phyloP scores from a whole-genome alignment of 2,113 vertebrate species.

The Ailuropoda melanoleuca region DNA sequence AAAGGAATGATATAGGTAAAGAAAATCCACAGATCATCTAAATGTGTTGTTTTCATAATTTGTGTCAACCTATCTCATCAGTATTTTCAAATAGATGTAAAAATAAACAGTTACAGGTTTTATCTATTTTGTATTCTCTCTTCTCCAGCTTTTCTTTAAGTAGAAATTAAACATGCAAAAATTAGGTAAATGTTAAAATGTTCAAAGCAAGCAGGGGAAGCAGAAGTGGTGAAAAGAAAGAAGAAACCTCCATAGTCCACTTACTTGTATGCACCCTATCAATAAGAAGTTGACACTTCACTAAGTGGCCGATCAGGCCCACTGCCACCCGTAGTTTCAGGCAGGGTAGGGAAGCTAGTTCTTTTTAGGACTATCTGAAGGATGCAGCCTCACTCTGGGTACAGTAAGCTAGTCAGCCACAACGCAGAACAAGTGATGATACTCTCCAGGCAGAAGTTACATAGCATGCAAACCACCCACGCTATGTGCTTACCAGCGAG shows the following conservation, averaged over 20 bases:
- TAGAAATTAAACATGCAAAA: background rate
- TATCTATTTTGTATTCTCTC: background rate
- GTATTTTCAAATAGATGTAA: background rate
- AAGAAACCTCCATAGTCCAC: background rate
- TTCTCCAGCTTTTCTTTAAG: background rate
- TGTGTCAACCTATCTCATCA: background rate
- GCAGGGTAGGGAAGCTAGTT: background rate
- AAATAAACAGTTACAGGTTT: background rate
- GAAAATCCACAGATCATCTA: background rate
- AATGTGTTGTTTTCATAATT: background rate
- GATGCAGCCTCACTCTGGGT: background rate
- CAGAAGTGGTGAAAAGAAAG: background rate
- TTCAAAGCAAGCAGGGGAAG: background rate
- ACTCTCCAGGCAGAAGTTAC: background rate
- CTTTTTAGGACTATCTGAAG: background rate
- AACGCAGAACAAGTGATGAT: background rate
- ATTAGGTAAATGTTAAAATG: background rate
- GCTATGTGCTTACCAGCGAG: background rate
- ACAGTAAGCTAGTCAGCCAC: background rate
- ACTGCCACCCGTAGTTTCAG: background rate
- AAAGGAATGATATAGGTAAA: background rate
- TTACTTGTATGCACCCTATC: rapidly evolving
- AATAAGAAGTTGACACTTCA: background rate
- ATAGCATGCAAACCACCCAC: background rate
- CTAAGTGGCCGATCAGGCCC: no score